Evolutionary conservation across 92 coral and sea anemone genomes (phyloP), one percentile per base, ranked within the genome.

Genomic region (Micromussa lordhowensis): DNA sequence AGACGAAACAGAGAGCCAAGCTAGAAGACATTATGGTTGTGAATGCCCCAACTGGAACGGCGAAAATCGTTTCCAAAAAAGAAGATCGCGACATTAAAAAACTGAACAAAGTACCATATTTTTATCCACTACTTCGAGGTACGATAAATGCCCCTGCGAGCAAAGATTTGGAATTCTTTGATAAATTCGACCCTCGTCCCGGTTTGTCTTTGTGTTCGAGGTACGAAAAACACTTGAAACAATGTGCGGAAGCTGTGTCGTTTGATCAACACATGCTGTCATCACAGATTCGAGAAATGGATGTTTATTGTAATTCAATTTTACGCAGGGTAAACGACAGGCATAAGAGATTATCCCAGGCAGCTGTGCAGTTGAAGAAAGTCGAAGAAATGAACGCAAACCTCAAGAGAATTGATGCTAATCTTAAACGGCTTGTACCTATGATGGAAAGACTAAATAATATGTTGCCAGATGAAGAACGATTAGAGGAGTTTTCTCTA

Each of bases 191-290:
- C 68, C 84, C 87, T 32, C 90, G 87, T 53, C 90, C 90, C 5
- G 80, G 85, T 21, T 75, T 87, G 36, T 69, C 57, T 1, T 14
- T 87, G 86, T 87, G 86, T 51, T 77, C 88, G n/a, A 84, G 92
- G 35, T 92, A 88, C 53, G 97, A 94, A 36, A 87, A 90, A 21
- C 99, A 97, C 73, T 77, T 95, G n/a, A 93, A 91, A 51, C 94
- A 94, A 87, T 97, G 99, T 66, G 96, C 99, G 1, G 99, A 97
- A 61, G 99, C 99, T 0, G 99, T 97, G 3, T 85, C 99, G 16
- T 97, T 97, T 84, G 99, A 97, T 84, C 99, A 97, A 86, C 94
- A 96, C 75, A 96, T 95, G 94, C 75, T 97, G 7, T 88, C 98
- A 10, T 87, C 96, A n/a, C 90, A 95, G 7, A 64, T 97, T 35